These are phyloP conservation scores for Indicator maculatus DNA, from an alignment of 2,113 vertebrate genomes.

Conservation along the genomic window DNA sequence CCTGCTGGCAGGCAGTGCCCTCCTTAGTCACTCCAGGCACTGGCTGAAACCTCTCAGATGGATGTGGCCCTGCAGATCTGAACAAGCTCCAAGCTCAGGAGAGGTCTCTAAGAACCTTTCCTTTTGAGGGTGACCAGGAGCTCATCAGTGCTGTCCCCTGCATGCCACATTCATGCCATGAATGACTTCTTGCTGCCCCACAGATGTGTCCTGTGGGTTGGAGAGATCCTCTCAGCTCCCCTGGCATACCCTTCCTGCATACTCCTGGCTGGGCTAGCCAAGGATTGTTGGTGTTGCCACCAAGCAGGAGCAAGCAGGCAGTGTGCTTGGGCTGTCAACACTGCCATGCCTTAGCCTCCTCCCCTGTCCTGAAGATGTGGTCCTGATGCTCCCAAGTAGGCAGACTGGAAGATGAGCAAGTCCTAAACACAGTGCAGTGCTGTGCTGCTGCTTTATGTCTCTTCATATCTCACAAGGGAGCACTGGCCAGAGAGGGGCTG, in stretches of 20 bases:
- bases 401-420: not conserved
- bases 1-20: not conserved
- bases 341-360: too few species aligned
- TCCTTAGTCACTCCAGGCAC: not conserved
- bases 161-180: not conserved
- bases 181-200: not conserved
- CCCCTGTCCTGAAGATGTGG: not conserved
- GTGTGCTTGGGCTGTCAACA: not conserved
- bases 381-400: not conserved
- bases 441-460: not conserved
- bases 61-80: not conserved
- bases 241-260: not conserved
- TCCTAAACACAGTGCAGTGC: not conserved
- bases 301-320: not conserved
- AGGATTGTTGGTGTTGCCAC: not conserved
- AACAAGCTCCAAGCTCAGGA: not conserved
- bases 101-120: not conserved
- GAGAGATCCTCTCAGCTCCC: not conserved
- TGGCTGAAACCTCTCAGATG: not conserved
- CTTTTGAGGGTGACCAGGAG: not conserved
- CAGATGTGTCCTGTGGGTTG: not conserved
- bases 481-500: not conserved
- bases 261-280: not conserved
- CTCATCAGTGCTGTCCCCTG: not conserved
- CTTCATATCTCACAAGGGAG: not conserved